phyloP scores from a whole-genome alignment of 2,113 vertebrate species.

The Hemiprocne comata region DNA sequence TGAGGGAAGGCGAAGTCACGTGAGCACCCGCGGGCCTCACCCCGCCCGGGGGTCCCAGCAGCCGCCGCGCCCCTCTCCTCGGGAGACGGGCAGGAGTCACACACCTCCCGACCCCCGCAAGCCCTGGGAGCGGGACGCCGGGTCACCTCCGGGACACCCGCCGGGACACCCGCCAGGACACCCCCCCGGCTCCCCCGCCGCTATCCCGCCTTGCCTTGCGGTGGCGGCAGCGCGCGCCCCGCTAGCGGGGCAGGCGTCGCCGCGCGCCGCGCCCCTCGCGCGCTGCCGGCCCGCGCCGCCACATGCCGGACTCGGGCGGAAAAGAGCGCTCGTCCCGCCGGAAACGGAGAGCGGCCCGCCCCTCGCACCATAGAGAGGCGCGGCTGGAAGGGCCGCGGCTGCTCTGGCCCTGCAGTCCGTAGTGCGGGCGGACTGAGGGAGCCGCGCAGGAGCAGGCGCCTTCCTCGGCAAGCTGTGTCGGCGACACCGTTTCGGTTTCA shows the following conservation, averaged over 20 bases:
- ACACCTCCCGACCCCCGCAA: too few species aligned
- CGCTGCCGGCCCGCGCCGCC: background rate
- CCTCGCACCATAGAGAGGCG: background rate
- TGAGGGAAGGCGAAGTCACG: background rate
- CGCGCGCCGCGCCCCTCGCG: background rate
- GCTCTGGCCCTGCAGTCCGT: background rate
- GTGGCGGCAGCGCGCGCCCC: background rate
- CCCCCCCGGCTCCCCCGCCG: too few species aligned
- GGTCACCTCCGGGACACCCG: too few species aligned
- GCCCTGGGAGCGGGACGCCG: too few species aligned
- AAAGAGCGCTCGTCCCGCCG: background rate
- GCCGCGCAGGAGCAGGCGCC: rapidly evolving
- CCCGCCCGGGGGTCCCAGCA: too few species aligned
- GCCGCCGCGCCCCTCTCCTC: too few species aligned
- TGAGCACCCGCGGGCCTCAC: background rate
- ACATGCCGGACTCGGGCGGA: background rate
- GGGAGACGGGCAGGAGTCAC: too few species aligned
- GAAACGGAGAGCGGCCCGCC: background rate
- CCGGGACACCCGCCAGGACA: too few species aligned
- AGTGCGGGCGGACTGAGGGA: background rate
- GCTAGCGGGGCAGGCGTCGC: background rate
- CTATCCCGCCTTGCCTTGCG: background rate
- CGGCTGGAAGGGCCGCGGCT: background rate
- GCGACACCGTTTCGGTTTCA: too few species aligned
- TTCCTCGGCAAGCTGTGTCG: too few species aligned